phyloP scores from a whole-genome alignment of 2,113 vertebrate genomes.

The Notothenia coriiceps region DNA sequence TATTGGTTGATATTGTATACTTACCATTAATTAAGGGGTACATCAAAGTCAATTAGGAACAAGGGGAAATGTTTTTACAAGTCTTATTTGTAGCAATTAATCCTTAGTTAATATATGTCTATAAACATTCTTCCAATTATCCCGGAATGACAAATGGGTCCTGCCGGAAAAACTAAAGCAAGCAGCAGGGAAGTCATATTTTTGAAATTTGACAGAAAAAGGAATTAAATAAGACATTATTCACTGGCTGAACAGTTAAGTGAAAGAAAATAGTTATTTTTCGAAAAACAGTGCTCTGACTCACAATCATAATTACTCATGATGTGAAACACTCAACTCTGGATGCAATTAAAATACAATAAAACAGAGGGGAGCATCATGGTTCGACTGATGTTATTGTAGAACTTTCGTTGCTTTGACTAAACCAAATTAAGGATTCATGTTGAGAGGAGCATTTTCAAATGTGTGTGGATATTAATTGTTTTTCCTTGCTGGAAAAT shows the following conservation, averaged over 20 bases:
- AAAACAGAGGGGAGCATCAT: background rate
- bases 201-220: background rate
- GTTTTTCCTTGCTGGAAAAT: constrained; percentile 10
- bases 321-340: constrained; percentile 3
- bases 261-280: background rate
- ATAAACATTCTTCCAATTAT: background rate
- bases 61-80: too few species aligned
- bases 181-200: background rate
- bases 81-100: background rate
- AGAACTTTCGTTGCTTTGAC: background rate
- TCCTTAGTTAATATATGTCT: background rate
- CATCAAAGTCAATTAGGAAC: background rate
- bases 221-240: background rate
- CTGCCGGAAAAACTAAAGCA: background rate
- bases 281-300: background rate
- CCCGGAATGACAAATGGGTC: background rate
- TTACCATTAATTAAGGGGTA: background rate
- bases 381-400: constrained; percentile 14
- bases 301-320: background rate
- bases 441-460: constrained; percentile 18
- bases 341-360: constrained; percentile 6
- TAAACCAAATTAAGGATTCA: constrained; percentile 21
- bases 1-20: background rate
- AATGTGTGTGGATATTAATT: constrained; percentile 7
- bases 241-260: background rate